Base-by-base conservation (phyloP, 2,797 vertebrate genomes). In the Enteromius radiatus region DNA sequence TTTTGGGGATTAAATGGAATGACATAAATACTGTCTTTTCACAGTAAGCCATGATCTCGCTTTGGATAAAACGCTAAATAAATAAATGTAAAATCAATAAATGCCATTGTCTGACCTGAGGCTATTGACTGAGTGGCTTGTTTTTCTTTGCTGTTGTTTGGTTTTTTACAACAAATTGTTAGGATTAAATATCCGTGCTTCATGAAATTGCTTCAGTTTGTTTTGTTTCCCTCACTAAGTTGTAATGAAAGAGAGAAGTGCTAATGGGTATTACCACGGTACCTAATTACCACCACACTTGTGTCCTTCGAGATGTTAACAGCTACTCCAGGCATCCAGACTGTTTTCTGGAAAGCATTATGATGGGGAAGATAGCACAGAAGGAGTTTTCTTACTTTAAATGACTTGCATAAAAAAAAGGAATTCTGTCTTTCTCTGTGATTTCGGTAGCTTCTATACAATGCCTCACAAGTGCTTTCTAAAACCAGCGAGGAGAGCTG, bases 221-320 rank as follows among this genome's bases (percentile, higher is more conserved):
- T 80, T 80, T 69, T 45, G 26, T 71, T 71, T 61, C 8, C 26
- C 12, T 77, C 41, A 45, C 52, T 33, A 61, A 61, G 59, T 38
- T 81, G 3, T 75, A 49, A 81, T 75, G 52, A 80, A 71, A 71
- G 52, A 47, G 19, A 10, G 59, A 12, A 71, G 78, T 61, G 52
- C 78, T 71, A 61, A 80, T 71, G 38, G 19, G 7, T 71, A 61
- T 80, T 71, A 61, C 52, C 38, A 80, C 38, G 0, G 65, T 71
- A 21, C 38, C 38, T 80, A 71, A 71, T 80, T 61, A 36, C 41
- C 21, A n/a, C 52, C 67, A 71, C 67, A 71, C 67, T 59, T 80
- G 28, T 45, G 26, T 73, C 28, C 68, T 71, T 61, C 10, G 54
- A 73, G 54, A 45, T 71, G 52, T 43, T 43, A 70, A 68, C n/a